Conservation (phyloP, 2,797 vertebrate species). For the Morus bassanus region DNA sequence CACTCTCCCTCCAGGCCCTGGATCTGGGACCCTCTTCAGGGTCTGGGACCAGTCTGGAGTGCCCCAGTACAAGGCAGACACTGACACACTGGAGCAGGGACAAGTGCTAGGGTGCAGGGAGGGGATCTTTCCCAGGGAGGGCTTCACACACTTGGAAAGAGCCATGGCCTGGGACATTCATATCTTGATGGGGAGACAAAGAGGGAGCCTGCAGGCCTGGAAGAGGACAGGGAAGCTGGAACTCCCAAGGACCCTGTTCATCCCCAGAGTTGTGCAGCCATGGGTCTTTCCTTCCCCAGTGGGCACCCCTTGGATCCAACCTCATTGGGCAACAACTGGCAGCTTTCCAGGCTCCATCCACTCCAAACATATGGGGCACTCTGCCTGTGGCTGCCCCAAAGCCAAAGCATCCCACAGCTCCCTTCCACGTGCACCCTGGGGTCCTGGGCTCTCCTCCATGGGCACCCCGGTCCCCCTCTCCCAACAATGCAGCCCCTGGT, state of each 20-base stretch:
- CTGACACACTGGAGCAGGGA: neutral
- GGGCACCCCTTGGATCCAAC: neutral
- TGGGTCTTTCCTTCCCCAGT: neutral
- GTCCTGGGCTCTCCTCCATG: neutral
- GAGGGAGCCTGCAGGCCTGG: neutral
- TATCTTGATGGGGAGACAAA: neutral
- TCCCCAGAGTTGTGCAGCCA: neutral
- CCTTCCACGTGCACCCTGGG: neutral
- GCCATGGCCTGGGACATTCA: neutral
- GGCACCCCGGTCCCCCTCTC: neutral
- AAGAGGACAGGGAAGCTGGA: neutral
- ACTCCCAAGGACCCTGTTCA: neutral
- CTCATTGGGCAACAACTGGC: fast-evolving
- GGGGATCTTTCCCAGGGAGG: neutral
- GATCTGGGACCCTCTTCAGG: neutral
- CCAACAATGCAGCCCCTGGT: neutral
- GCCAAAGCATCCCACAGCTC: neutral
- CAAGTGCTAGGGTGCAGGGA: neutral
- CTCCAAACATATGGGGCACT: neutral
- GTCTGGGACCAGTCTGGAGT: neutral
- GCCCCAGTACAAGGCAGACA: neutral
- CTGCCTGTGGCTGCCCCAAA: neutral
- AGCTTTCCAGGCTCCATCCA: neutral
- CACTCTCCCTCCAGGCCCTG: neutral
- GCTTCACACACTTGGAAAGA: neutral